Conservation (phyloP, 2,797 vertebrate genomes). For the Xenentodon cancila region DNA sequence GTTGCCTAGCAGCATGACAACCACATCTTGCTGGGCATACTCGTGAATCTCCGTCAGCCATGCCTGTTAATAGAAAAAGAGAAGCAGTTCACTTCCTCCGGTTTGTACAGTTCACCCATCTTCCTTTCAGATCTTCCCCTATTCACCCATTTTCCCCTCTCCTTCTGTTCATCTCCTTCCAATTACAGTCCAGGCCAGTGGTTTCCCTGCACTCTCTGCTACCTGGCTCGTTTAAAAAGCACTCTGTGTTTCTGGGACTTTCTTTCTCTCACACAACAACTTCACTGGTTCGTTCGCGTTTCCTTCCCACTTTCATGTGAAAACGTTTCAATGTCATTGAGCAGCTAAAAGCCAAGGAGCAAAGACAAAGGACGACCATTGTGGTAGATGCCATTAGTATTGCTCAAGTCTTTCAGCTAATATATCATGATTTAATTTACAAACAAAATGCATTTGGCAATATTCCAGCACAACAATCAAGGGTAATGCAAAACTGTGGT, state of each 20-base stretch:
- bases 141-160: conserved; percentile 15
- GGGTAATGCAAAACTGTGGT: not conserved
- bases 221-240: conserved; percentile 26
- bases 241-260: conserved; percentile 9
- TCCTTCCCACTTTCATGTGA: not conserved
- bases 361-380: not conserved
- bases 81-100: not conserved
- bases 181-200: conserved; percentile 33
- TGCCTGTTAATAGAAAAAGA: conserved; percentile 73
- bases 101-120: no score
- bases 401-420: not conserved
- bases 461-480: conserved; percentile 9
- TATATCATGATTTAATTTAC: conserved; percentile 1
- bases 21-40: conserved; percentile 92
- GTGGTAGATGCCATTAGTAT: conserved; percentile 17
- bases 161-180: conserved; percentile 38
- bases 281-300: not conserved
- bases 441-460: conserved; percentile 8
- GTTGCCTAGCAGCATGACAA: conserved; percentile 95
- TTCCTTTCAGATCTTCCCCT: not conserved
- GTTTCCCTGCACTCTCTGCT: conserved; percentile 17
- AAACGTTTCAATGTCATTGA: conserved; percentile 1
- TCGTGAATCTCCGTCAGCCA: conserved; percentile 96
- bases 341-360: not conserved
- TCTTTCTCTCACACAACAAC: not conserved